phyloP scores from a whole-genome alignment of 2,113 vertebrate species.

The Odocoileus virginianus region DNA sequence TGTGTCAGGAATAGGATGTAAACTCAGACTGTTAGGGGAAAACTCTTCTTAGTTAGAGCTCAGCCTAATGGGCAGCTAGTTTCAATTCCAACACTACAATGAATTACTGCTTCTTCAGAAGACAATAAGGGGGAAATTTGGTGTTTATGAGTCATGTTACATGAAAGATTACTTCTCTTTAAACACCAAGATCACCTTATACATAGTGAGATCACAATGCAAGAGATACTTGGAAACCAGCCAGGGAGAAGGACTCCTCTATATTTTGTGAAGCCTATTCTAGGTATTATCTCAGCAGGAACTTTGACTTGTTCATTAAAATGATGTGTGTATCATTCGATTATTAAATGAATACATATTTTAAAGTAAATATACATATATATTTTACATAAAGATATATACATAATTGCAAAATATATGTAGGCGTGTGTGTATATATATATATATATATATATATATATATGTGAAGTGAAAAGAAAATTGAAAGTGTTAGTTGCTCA shows the following conservation, averaged over 20 bases:
- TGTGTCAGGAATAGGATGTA: neutral
- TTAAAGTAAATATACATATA: neutral
- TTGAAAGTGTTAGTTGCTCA: neutral
- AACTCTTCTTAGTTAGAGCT: neutral
- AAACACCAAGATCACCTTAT: neutral
- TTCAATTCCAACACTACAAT: neutral
- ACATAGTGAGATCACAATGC: neutral
- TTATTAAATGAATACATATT: neutral
- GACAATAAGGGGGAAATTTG: neutral
- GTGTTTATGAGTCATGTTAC: neutral
- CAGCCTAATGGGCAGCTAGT: neutral
- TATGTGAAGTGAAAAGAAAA: neutral
- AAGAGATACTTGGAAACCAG: neutral
- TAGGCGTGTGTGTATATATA: neutral
- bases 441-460: neutral
- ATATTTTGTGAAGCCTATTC: neutral
- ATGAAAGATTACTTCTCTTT: neutral
- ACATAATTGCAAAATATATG: neutral
- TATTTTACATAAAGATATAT: neutral
- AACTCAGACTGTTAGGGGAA: neutral
- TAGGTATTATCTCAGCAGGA: neutral
- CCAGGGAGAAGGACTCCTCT: neutral
- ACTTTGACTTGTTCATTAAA: neutral
- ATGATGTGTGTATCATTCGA: neutral
- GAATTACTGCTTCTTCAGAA: neutral